These are phyloP conservation scores for Theristicus caerulescens DNA, from an alignment of 2,113 vertebrate genomes.

Conservation along the genomic window DNA sequence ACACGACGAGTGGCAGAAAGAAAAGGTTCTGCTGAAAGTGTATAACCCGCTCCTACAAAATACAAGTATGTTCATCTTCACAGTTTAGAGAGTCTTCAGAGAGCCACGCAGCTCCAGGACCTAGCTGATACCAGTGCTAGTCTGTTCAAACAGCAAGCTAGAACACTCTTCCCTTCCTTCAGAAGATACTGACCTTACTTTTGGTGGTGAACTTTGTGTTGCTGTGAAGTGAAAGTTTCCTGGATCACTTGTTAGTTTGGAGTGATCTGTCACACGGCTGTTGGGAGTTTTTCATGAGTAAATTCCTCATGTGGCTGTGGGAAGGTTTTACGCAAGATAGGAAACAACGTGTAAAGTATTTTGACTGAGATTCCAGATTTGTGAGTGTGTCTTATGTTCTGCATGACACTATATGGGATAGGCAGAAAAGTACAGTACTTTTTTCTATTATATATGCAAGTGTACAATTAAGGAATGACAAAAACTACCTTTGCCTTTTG, in stretches of 20 bases:
- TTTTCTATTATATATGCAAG: neutral
- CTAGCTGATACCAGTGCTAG: neutral
- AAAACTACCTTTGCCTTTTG: constrained; percentile 18
- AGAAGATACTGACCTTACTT: neutral
- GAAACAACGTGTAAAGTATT: neutral
- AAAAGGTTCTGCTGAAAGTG: neutral
- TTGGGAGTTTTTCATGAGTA: neutral
- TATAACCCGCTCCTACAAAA: neutral
- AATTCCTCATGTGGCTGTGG: neutral
- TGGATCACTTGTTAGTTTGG: neutral
- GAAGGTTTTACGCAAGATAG: neutral
- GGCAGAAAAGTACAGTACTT: neutral
- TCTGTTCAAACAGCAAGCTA: neutral
- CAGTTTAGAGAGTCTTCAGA: neutral
- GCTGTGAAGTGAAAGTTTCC: neutral
- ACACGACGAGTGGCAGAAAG: neutral
- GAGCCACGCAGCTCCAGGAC: neutral
- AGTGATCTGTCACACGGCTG: neutral
- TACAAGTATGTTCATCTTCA: neutral
- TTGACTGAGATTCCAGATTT: neutral
- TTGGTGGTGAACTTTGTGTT: neutral
- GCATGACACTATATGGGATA: neutral
- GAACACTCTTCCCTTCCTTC: neutral
- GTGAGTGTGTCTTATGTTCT: neutral
- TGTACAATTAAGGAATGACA: neutral